Conservation (phyloP, 2,797 vertebrate species). For the Enteromius afrohamiltoni region DNA sequence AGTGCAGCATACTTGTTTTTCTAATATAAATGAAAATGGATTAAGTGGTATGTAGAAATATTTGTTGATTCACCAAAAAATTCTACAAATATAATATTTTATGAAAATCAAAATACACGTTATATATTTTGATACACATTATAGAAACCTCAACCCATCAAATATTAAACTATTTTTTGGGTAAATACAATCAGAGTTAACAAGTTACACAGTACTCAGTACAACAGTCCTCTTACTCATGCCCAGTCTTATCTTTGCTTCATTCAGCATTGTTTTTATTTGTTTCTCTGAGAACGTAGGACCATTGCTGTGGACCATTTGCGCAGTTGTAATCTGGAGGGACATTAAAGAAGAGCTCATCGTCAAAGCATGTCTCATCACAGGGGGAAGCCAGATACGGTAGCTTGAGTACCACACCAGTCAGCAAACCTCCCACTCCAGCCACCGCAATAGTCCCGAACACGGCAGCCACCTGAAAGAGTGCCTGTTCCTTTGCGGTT, state of each 20-base stretch:
- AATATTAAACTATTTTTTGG: background rate
- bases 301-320: conserved; percentile 43
- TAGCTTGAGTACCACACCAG: conserved; percentile 74
- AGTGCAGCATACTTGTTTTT: background rate
- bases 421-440: conserved; percentile 73
- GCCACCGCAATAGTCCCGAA: conserved; percentile 71
- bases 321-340: conserved; percentile 69
- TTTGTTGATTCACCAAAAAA: background rate
- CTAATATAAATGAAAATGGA: background rate
- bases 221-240: background rate
- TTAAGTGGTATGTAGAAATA: background rate
- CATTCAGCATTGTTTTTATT: conserved; percentile 16
- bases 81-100: background rate
- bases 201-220: conserved; percentile 15
- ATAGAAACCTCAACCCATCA: background rate
- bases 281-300: conserved; percentile 45
- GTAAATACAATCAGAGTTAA: background rate
- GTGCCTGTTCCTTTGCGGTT: conserved; percentile 71
- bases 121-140: conserved; percentile 10
- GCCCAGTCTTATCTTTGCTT: background rate
- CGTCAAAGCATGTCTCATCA: conserved; percentile 79
- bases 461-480: conserved; percentile 79
- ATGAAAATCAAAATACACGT: conserved; percentile 9
- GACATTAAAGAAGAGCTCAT: conserved; percentile 79
- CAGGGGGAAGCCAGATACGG: conserved; percentile 74